These are phyloP conservation scores for Himalopsyche kuldschensis DNA, from an alignment of 2,888 invertebrate genomes.

Conservation along the genomic window DNA sequence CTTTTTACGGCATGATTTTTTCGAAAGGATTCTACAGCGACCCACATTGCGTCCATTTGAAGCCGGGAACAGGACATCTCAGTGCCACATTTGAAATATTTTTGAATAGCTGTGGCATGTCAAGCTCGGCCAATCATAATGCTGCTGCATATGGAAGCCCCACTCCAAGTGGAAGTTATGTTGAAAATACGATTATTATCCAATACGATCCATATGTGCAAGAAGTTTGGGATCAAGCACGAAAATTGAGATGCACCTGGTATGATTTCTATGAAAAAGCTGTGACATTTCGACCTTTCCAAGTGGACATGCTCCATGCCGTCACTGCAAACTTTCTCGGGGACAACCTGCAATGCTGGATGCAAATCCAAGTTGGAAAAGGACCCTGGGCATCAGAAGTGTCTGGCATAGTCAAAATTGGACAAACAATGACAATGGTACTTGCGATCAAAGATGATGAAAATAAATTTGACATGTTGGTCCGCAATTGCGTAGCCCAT, in stretches of 20 bases:
- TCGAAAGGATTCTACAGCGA: slow-evolving; percentile 93
- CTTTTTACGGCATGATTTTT: slow-evolving; percentile 95
- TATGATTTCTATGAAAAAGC: slow-evolving; percentile 96
- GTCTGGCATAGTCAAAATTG: slow-evolving; percentile 92
- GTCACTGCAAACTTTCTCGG: slow-evolving; percentile 95
- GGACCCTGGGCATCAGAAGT: slow-evolving; percentile 98
- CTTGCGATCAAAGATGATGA: slow-evolving; percentile 94
- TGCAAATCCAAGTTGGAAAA: slow-evolving; percentile 96
- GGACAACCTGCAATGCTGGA: slow-evolving; percentile 95
- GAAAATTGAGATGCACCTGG: slow-evolving; percentile 92
- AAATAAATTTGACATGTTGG: slow-evolving; percentile 94
- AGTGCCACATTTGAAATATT: slow-evolving; percentile 93
- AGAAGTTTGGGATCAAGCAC: slow-evolving; percentile 94
- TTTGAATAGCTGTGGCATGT: slow-evolving; percentile 91
- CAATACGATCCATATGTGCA: slow-evolving; percentile 94
- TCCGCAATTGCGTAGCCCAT: slow-evolving; percentile 91
- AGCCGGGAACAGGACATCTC: slow-evolving; percentile 87
- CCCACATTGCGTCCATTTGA: slow-evolving; percentile 86
- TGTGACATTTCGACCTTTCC: slow-evolving; percentile 92
- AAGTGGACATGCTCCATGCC: slow-evolving; percentile 93
- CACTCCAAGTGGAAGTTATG: slow-evolving; percentile 89
- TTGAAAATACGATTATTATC: slow-evolving; percentile 92
- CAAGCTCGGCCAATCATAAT: slow-evolving; percentile 87
- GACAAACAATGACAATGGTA: slow-evolving; percentile 97
- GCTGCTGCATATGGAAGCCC: slow-evolving; percentile 82